A percentile compares a stretch with the other conserved stretches of the same genome.
phyloP scores from a whole-genome alignment of 2,888 invertebrate species.

The Megamerina dolium region DNA sequence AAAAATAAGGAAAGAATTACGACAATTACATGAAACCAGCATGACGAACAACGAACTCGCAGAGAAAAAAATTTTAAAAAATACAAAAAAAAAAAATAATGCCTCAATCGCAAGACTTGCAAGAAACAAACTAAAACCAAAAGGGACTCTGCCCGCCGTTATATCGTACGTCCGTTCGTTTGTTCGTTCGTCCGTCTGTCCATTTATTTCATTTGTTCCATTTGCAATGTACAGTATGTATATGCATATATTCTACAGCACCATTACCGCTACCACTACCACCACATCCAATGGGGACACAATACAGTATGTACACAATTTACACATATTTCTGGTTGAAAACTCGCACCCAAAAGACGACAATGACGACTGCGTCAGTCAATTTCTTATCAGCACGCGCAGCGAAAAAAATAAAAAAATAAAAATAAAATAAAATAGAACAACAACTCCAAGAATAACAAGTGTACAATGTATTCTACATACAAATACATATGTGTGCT shows the following conservation, averaged over 20 bases:
- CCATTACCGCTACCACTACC: not conserved
- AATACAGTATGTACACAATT: too few species aligned
- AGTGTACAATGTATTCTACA: conserved; percentile 13
- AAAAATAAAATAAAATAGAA: conserved; percentile 8
- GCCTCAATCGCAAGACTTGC: not conserved
- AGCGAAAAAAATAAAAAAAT: conserved; percentile 11
- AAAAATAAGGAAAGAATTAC: conserved; percentile 2
- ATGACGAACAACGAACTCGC: conserved; percentile 24
- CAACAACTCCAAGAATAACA: conserved; percentile 13
- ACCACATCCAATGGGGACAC: too few species aligned
- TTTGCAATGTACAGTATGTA: not conserved
- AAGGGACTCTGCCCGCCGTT: not conserved
- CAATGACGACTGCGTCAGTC: conserved; percentile 20
- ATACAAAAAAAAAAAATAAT: too few species aligned
- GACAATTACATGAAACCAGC: conserved; percentile 18
- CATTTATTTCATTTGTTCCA: too few species aligned
- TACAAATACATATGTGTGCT: too few species aligned
- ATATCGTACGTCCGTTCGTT: not conserved
- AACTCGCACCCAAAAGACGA: conserved; percentile 22
- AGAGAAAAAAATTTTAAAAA: too few species aligned
- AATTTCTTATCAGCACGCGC: conserved; percentile 16
- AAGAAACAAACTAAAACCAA: not conserved
- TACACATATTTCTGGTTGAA: not conserved
- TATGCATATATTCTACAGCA: not conserved
- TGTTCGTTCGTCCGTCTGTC: not conserved